These are phyloP conservation scores for Spisula solida DNA, from an alignment of 2,888 invertebrate species.

Conservation along the genomic window DNA sequence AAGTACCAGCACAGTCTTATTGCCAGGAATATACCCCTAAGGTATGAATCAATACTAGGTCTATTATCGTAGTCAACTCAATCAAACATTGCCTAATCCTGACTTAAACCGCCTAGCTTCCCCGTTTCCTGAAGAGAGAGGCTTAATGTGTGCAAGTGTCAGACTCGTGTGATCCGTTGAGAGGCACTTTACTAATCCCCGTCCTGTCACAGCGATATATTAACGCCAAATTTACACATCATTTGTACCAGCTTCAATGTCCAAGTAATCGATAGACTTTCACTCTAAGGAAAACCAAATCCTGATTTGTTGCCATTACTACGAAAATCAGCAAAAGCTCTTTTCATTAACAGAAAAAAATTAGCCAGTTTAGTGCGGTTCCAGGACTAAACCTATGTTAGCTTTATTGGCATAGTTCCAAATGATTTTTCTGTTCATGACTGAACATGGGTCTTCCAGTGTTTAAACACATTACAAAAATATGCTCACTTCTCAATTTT, in stretches of 20 bases:
- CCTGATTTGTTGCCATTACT: conserved; percentile 45
- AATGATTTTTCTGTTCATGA: too few relatives aligned
- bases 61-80: conserved; percentile 19
- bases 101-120: conserved; percentile 20
- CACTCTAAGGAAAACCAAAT: conserved; percentile 44
- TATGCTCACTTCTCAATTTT: too few relatives aligned
- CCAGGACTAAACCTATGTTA: not conserved
- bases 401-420: too few relatives aligned
- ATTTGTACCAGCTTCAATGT: conserved; percentile 29
- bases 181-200: conserved; percentile 42
- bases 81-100: conserved; percentile 35
- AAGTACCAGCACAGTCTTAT: not conserved
- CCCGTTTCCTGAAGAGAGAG: conserved; percentile 36
- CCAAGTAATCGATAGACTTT: conserved; percentile 48
- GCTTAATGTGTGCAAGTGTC: conserved; percentile 41
- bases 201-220: conserved; percentile 40
- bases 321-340: conserved; percentile 7
- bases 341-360: conserved; percentile 36
- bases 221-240: conserved; percentile 57
- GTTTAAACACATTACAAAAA: too few relatives aligned
- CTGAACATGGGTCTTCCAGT: too few relatives aligned
- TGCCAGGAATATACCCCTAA: not conserved
- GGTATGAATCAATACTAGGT: not conserved
- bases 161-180: conserved; percentile 38
- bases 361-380: not conserved